Base-by-base conservation (phyloP, 1,140 invertebrate genomes). In the Eumeta japonica region DNA sequence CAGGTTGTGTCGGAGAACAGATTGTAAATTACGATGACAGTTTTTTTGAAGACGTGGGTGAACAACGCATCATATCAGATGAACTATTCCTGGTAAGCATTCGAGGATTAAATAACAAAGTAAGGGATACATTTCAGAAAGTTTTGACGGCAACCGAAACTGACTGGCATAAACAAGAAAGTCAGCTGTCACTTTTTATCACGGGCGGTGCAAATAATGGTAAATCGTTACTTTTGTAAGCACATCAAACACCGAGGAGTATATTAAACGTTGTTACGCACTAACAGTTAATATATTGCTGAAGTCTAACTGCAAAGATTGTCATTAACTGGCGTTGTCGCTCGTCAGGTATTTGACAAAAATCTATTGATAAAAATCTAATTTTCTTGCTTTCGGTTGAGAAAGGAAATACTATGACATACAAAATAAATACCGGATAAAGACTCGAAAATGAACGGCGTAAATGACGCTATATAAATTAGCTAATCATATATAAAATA, bases 401-500 rank as follows among this genome's bases (percentile, higher is more conserved):
- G 28, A 56, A 53, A 47, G 18, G 30, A n/a, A 46, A 35, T 28
- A 27, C 37, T 12, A 46, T 37, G 37, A 13, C 45, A 1, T 44
- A 47, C 32, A 42, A 28, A 33, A 32, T 27, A 36, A 19, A 16
- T 2, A 46, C 11, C 19, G 50, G 50, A 9, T 10, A 56, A 5
- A 41, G 2, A n/a, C n/a, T n/a, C n/a, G n/a, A n/a, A n/a, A n/a
- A 32, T 5, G 43, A 55, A 44, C 36, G 52, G 33, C 43, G 45
- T 34, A 41, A 29, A 20, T 41, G 39, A 33, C 33, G 39, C 5
- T 12, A 41, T n/a, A 48, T 46, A 7, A 32, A 46, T n/a, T 56
- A 46, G 54, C 28, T 55, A 3, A 45, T 55, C 2, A 48, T 52
- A 17, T 43, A 52, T 14, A 43, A 52, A 45, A 51, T 56, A 28